A percentile compares a stretch with the other conserved stretches of the same genome.
These are phyloP conservation scores for Polypedilum vanderplanki DNA, from an alignment of 1,140 invertebrate genomes.

Conservation along the genomic window DNA sequence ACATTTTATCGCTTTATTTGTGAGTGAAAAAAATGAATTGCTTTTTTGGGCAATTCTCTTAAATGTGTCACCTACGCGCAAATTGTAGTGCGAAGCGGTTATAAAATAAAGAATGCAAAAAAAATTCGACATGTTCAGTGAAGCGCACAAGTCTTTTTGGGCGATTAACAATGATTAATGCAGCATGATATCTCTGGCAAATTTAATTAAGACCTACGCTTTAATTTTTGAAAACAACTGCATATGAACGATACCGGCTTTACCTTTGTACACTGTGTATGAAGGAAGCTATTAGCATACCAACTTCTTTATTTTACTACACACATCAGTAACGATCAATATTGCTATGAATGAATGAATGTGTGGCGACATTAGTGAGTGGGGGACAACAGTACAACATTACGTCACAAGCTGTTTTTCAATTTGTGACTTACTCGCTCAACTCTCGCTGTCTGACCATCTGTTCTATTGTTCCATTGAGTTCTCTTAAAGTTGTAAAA, in stretches of 20 bases:
- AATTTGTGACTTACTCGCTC: background rate
- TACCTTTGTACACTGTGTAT: background rate
- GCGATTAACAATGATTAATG: conserved; percentile 13
- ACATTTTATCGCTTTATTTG: no score
- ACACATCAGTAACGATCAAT: background rate
- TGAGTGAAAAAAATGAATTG: no score
- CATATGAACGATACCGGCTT: background rate
- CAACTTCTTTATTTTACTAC: background rate
- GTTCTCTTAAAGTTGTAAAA: conserved; percentile 2
- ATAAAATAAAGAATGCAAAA: no score
- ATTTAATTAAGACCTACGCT: conserved; percentile 14
- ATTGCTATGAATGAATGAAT: background rate
- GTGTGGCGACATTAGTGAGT: background rate
- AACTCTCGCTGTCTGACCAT: background rate
- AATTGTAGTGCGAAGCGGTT: no score
- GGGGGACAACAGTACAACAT: background rate
- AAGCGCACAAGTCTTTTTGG: background rate
- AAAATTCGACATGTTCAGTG: conserved; percentile 11
- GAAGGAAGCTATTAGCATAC: conserved; percentile 28
- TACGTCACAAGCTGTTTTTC: background rate
- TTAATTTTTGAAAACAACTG: background rate
- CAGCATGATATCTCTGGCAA: background rate
- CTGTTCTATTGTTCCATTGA: conserved; percentile 26
- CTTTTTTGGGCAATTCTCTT: no score
- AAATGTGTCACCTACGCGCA: no score